phyloP scores from a whole-genome alignment of 2,797 vertebrate genomes.

The Gastrophryne carolinensis region DNA sequence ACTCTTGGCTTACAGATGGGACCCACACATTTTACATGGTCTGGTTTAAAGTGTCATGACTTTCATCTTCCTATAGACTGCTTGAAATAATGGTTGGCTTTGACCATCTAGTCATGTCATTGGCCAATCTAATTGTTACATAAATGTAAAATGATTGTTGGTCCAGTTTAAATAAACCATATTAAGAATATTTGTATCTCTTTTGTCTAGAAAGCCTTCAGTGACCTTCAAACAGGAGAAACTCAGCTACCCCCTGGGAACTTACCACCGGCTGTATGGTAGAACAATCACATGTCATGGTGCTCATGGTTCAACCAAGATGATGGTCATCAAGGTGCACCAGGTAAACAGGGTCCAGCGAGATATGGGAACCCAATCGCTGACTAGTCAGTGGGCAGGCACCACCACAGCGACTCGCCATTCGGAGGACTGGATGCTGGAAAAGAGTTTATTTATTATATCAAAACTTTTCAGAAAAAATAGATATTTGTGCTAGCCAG shows the following conservation, averaged over 20 bases:
- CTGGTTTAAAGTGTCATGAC: too few relatives aligned
- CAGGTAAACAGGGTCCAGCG: too few relatives aligned
- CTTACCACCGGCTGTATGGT: constrained; percentile 90
- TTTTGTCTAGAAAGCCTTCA: constrained; percentile 81
- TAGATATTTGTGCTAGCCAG: neutral
- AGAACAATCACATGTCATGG: constrained; percentile 55
- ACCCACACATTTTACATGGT: too few relatives aligned
- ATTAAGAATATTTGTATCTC: too few relatives aligned
- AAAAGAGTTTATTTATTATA: neutral
- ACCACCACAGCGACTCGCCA: neutral
- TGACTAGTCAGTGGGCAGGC: neutral
- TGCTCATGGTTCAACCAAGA: neutral
- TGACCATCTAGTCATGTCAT: too few relatives aligned
- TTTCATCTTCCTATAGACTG: too few relatives aligned
- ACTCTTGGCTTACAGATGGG: too few relatives aligned
- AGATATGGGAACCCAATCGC: neutral
- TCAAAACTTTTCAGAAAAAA: neutral
- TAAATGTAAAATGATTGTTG: too few relatives aligned
- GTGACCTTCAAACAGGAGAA: constrained; percentile 82
- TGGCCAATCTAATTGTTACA: too few relatives aligned
- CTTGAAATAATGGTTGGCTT: too few relatives aligned
- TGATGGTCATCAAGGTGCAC: neutral
- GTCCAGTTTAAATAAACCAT: too few relatives aligned
- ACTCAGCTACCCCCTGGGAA: constrained; percentile 82
- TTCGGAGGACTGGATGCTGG: neutral